Conservation (phyloP, 2,113 vertebrate species). For the Callipepla squamata region DNA sequence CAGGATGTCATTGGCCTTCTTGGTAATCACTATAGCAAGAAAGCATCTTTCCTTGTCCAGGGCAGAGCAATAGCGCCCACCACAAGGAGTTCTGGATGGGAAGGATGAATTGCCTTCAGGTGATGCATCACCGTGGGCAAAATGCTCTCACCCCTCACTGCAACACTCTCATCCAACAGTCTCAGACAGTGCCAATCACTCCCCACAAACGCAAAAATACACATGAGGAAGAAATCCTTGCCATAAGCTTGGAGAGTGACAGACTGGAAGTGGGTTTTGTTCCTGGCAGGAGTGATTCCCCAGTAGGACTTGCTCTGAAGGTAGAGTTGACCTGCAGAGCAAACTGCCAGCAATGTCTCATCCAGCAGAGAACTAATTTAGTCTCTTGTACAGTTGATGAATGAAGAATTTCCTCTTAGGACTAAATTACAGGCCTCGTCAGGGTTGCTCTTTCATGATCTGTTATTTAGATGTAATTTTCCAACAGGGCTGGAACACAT, state of each 20-base stretch:
- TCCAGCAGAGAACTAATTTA: slow-evolving; percentile 81
- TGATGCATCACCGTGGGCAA: neutral
- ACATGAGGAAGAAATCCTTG: neutral
- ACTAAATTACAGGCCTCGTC: slow-evolving; percentile 84
- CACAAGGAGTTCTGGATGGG: neutral
- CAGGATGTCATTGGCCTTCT: too few relatives aligned
- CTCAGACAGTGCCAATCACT: neutral
- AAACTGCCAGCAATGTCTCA: slow-evolving; percentile 68
- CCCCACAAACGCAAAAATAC: neutral
- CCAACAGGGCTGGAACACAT: slow-evolving; percentile 80
- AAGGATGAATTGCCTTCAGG: neutral
- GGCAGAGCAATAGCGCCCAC: neutral
- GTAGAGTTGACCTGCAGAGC: slow-evolving; percentile 52
- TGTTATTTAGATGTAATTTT: slow-evolving; percentile 88
- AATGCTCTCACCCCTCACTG: neutral
- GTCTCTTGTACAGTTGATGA: slow-evolving; percentile 79
- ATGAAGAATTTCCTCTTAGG: slow-evolving; percentile 86
- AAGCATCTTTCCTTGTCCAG: neutral
- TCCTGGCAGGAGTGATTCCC: neutral
- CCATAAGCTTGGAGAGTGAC: neutral
- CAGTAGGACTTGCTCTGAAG: slow-evolving; percentile 54
- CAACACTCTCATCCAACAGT: neutral
- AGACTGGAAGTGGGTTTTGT: neutral
- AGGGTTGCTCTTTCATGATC: slow-evolving; percentile 81
- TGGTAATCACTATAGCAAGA: neutral